Evolutionary conservation across 2,797 vertebrate species (phyloP).

Genomic region (Myotis findleyi): DNA sequence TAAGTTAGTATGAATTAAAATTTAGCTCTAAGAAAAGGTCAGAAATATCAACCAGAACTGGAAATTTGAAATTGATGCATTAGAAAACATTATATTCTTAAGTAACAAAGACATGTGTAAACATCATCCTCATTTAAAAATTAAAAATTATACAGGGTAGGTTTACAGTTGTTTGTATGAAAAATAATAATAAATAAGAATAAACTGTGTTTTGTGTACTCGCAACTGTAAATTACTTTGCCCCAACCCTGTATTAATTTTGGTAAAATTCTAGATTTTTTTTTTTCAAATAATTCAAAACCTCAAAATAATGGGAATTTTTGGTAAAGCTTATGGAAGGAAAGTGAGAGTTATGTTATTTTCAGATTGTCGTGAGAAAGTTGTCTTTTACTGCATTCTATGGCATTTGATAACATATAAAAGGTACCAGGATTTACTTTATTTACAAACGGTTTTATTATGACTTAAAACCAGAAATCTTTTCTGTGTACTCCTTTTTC

Average conservation of each 20-base stretch:
- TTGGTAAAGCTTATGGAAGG: neutral
- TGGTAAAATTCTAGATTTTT: slow-evolving; percentile 39
- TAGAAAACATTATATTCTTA: slow-evolving; percentile 23
- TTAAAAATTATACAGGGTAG: neutral
- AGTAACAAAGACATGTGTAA: neutral
- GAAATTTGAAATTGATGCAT: neutral
- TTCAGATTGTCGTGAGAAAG: slow-evolving; percentile 9
- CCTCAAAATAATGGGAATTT: neutral
- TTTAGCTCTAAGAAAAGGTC: slow-evolving; percentile 7
- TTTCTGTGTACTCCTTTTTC: neutral
- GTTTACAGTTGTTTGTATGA: neutral
- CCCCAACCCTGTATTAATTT: neutral
- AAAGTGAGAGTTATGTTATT: slow-evolving; percentile 8
- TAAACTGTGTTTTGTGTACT: neutral
- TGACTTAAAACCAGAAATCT: slow-evolving; percentile 4
- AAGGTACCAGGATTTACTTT: neutral
- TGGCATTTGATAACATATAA: too few relatives aligned
- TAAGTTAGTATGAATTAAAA: neutral
- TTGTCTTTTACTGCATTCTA: neutral
- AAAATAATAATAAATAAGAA: neutral
- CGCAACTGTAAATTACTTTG: neutral
- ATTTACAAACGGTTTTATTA: neutral
- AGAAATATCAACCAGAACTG: neutral
- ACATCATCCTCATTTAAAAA: neutral
- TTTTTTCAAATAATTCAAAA: neutral